phyloP scores from a whole-genome alignment of 2,888 invertebrate species.

The Drosophila anceps region DNA sequence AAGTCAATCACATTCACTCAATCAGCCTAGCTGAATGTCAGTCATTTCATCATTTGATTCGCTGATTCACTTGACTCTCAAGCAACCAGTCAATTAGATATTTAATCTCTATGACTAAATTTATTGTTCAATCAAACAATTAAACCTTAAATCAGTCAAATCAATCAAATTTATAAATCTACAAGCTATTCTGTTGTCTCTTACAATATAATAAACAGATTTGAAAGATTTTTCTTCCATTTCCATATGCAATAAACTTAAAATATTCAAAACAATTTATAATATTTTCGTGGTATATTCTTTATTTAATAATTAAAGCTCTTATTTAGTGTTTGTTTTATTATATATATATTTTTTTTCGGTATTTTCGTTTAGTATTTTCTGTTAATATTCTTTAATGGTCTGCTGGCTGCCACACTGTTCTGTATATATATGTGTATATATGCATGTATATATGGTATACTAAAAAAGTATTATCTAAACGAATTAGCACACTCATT shows the following conservation, averaged over 20 bases:
- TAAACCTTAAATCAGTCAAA: not conserved
- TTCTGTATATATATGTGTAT: conserved; percentile 10
- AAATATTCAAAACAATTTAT: not conserved
- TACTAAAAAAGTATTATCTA: conserved; percentile 42
- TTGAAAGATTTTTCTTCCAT: not conserved
- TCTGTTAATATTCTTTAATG: conserved; percentile 13
- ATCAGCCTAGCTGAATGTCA: too few species aligned
- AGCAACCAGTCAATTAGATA: not conserved
- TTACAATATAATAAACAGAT: not conserved
- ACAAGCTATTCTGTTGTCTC: too few species aligned
- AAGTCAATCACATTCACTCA: too few species aligned
- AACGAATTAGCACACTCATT: conserved; percentile 43
- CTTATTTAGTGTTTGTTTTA: conserved; percentile 78
- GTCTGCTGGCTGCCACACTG: conserved; percentile 36
- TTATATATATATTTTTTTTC: conserved; percentile 10
- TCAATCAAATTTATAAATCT: too few species aligned
- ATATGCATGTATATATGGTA: conserved; percentile 17
- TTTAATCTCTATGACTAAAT: not conserved
- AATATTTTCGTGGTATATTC: conserved; percentile 66
- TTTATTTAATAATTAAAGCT: conserved; percentile 82
- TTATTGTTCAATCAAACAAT: not conserved
- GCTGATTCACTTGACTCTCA: not conserved
- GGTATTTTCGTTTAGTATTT: conserved; percentile 33
- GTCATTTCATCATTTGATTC: too few species aligned
- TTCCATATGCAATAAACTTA: not conserved